Conservation (phyloP, 2,113 vertebrate species). For the human (Homo sapiens) region GRCh38 chr5:7545501-7546000, state of each 20-base stretch:
- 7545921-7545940: neutral
- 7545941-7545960: neutral
- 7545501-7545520: neutral
- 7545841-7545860: neutral
- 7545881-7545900: neutral
- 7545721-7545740: neutral
- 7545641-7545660: neutral
- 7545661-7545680: neutral
- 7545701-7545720: neutral
- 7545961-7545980: neutral
- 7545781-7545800: neutral
- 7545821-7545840: neutral
- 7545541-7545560: accelerated
- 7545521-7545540: neutral
- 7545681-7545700: neutral
- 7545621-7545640: neutral
- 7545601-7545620: neutral
- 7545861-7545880: neutral
- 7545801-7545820: neutral
- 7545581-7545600: neutral
- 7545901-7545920: accelerated
- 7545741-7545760: neutral
- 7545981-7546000: neutral
- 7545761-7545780: neutral
- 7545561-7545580: neutral